Evolutionary conservation across 2,888 invertebrate genomes (phyloP), one percentile per base, ranked within the genome.

Genomic region (Megaustenia siamemsis): DNA sequence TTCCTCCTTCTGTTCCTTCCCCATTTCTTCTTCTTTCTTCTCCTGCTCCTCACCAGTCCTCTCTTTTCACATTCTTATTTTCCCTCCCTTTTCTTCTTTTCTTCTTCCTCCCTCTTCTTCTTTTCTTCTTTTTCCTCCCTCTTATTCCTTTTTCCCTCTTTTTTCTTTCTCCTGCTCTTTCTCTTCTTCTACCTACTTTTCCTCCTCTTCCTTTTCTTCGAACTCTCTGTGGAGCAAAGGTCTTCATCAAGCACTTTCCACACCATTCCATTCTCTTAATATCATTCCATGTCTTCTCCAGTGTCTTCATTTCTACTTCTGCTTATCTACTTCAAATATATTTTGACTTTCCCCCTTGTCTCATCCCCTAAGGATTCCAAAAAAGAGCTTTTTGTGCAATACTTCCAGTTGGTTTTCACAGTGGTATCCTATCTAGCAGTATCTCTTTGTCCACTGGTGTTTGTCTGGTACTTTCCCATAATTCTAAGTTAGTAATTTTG

Each of bases 21-120:
- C 49, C 15, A 10, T 80, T 38, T 68, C 32, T 80, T 35, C 24
- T 32, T 68, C 73, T 73, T 40, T 40, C 43, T 73, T 18, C 40
- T 28, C 40, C 24, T 73, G 0, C 40, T 40, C 28, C 43, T 73
- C 43, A 40, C 73, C 40, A 2, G 15, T 24, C 24, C n/a, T n/a
- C n/a, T 60, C 60, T 60, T 24, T n/a, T 60, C 24, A 18, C 24
- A n/a, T 69, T 32, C 32, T 32, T 69, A n/a, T 69, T 24, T 68
- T 32, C 40, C 24, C 28, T 28, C 40, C 38, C 40, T 45, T 73
- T 21, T 73, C 2, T 73, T 21, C 28, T 28, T 73, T 28, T 73
- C 73, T 73, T 8, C 24, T 24, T 60, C 24, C 24, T 24, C 24
- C 60, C 24, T 24, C 24, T 24, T 60, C 60, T 60, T 24, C 45